These are phyloP conservation scores for Phrynocephalus forsythii DNA, from an alignment of 2,797 vertebrate genomes.

Conservation along the genomic window DNA sequence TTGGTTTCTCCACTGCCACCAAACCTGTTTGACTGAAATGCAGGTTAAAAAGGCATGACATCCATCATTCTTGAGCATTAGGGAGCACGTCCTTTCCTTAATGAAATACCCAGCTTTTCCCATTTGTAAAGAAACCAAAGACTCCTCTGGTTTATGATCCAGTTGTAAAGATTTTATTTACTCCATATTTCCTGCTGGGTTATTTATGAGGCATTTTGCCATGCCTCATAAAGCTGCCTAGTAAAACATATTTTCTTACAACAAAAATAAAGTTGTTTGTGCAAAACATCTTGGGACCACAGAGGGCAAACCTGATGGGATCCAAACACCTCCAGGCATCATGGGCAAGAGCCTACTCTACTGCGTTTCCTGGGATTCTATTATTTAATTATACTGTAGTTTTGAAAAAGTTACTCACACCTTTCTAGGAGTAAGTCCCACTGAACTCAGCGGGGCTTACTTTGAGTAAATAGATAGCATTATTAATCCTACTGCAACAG, in stretches of 20 bases:
- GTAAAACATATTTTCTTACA: slow-evolving; percentile 77
- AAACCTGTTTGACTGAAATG: slow-evolving; percentile 76
- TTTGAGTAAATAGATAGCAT: background rate
- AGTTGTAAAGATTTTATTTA: slow-evolving; percentile 78
- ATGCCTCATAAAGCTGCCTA: slow-evolving; percentile 78
- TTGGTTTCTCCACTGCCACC: slow-evolving; percentile 73
- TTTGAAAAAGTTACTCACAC: slow-evolving; percentile 49
- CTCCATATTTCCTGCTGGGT: slow-evolving; percentile 79
- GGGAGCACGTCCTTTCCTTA: slow-evolving; percentile 73
- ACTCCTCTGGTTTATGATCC: slow-evolving; percentile 78
- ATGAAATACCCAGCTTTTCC: slow-evolving; percentile 76
- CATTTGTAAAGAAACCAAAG: slow-evolving; percentile 74
- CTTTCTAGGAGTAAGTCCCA: background rate
- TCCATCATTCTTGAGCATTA: slow-evolving; percentile 72
- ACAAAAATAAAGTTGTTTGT: slow-evolving; percentile 73
- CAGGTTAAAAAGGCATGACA: slow-evolving; percentile 74
- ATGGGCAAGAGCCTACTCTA: slow-evolving; percentile 62
- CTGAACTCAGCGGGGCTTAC: background rate
- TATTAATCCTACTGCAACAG: slow-evolving; percentile 63
- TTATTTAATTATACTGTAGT: slow-evolving; percentile 69
- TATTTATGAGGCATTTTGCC: slow-evolving; percentile 79
- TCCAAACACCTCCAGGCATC: slow-evolving; percentile 65
- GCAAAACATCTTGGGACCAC: slow-evolving; percentile 71
- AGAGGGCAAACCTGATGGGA: slow-evolving; percentile 74
- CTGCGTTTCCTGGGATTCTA: slow-evolving; percentile 69